A percentile compares a stretch with the other conserved stretches of the same genome.
Evolutionary conservation across 1,140 invertebrate genomes (phyloP).

Genomic region (Drosophila subpulchrella): DNA sequence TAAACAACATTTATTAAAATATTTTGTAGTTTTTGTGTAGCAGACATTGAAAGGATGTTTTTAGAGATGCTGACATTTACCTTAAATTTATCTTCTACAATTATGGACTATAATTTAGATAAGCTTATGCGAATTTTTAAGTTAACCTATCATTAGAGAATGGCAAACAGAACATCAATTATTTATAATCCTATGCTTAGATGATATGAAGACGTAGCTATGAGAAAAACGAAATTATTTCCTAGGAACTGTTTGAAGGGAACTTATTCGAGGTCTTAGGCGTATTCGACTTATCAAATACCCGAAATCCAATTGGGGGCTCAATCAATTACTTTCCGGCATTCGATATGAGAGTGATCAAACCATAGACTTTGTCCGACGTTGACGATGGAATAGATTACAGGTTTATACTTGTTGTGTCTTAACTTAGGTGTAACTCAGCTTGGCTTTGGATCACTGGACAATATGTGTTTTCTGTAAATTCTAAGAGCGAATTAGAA

Average conservation of each 20-base stretch:
- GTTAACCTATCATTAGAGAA: conserved; percentile 13
- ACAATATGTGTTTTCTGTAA: conserved; percentile 47
- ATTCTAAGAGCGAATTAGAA: conserved; percentile 40
- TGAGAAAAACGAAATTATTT: conserved; percentile 14
- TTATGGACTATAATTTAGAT: conserved; percentile 7
- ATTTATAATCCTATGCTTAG: conserved; percentile 15
- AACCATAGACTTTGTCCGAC: conserved; percentile 27
- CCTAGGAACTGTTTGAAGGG: conserved; percentile 36
- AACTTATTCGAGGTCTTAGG: conserved; percentile 39
- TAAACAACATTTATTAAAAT: conserved; percentile 51
- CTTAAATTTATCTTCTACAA: conserved; percentile 7
- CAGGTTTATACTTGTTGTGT: conserved; percentile 7
- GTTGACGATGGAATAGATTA: background rate
- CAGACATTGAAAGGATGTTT: conserved; percentile 2
- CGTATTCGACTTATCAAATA: conserved; percentile 51
- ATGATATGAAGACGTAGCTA: conserved; percentile 7
- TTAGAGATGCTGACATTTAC: conserved; percentile 11
- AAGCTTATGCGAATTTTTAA: background rate
- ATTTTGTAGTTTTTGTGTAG: background rate
- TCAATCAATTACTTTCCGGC: conserved; percentile 78
- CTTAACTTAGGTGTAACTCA: conserved; percentile 61
- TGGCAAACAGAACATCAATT: conserved; percentile 21
- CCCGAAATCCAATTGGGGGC: conserved; percentile 78
- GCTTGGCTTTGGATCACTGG: conserved; percentile 76
- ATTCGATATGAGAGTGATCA: conserved; percentile 48